Base-by-base conservation (phyloP, 1,140 invertebrate species). In the Sitophilus oryzae region DNA sequence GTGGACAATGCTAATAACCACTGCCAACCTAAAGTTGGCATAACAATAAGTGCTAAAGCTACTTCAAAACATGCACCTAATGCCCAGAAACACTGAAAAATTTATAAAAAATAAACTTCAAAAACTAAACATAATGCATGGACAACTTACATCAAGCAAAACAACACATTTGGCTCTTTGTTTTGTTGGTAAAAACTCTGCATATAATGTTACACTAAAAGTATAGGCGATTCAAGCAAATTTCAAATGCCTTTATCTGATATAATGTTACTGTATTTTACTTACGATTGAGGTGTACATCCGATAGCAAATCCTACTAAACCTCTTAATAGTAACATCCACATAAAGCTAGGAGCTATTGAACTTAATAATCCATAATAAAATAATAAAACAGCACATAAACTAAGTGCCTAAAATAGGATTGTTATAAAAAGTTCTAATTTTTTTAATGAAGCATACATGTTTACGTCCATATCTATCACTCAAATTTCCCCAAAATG, bases 251-350 rank as follows among this genome's bases (percentile, higher is more conserved):
- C 9, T 9, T 6, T 8, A 40, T 21, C 37, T 16, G 9, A 48
- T 34, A 48, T 3, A 20, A 34, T 8, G 23, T n/a, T n/a, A n/a
- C n/a, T n/a, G n/a, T n/a, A n/a, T n/a, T n/a, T n/a, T 64, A 85
- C 89, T 87, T 82, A 96, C 93, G 93, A 93, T 76, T 97, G 94
- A 52, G 93, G 92, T 21, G 93, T 91, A 73, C 93, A 95, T 57
- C 94, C 93, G 69, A 97, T 94, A 18, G 92, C 91, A 79, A 98
- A 96, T 10, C 94, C 94, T 38, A 96, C 93, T 1, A 96, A 76
- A 30, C 91, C 91, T 70, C 94, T 77, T 20, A 97, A 77, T 49
- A 96, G 80, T 14, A 98, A 72, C 21, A 98, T 79, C 91, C 93
- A 95, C 22, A 88, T 79, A 69, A 91, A 96, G 69, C 86, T 93